Conservation (phyloP, 2,888 invertebrate species). For the Phalangium opilio region DNA sequence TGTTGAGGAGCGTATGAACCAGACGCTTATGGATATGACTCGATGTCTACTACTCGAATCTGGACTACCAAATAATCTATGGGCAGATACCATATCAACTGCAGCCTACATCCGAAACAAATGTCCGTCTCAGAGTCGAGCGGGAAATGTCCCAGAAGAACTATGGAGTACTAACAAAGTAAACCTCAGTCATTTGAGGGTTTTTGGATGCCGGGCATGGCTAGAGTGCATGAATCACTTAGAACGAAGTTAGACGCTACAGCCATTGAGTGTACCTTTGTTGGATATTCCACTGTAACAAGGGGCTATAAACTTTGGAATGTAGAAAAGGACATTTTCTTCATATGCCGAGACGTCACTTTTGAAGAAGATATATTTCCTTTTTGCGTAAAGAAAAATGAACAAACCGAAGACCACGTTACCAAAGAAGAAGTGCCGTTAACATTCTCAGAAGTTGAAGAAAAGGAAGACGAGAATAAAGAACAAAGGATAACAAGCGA, state of each 20-base stretch:
- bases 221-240: neutral
- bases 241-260: slow-evolving; percentile 2
- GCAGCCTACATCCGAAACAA: slow-evolving; percentile 5
- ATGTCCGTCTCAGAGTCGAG: neutral
- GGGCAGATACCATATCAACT: neutral
- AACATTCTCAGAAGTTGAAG: no score
- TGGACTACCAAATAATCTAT: neutral
- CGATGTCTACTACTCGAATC: slow-evolving; percentile 2
- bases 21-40: neutral
- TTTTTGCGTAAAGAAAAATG: neutral
- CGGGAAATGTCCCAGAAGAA: slow-evolving; percentile 3
- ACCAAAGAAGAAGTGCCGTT: no score
- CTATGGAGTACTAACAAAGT: neutral
- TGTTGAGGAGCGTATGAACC: neutral
- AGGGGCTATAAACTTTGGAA: slow-evolving; percentile 6
- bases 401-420: no score
- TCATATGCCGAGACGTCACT: neutral
- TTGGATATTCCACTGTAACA: slow-evolving; percentile 1
- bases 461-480: no score
- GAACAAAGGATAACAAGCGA: no score
- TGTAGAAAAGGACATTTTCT: neutral
- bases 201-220: slow-evolving; percentile 5
- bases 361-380: slow-evolving; percentile 7
- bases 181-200: neutral
- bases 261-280: neutral